Base-by-base conservation (phyloP, 2,797 vertebrate genomes). In the Echeneis naucrates region DNA sequence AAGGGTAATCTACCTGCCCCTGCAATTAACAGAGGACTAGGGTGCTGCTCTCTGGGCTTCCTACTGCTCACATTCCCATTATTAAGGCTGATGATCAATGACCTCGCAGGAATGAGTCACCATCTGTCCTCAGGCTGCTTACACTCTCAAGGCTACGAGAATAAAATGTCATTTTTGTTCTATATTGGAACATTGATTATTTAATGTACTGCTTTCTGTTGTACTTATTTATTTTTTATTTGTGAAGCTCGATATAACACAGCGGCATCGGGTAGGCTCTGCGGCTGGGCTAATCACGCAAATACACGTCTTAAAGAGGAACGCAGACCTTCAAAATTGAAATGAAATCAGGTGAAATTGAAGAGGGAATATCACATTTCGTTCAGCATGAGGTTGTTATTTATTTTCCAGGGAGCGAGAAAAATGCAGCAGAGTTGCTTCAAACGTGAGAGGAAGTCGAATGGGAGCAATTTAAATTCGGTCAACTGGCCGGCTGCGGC, bases 1-100 rank as follows among this genome's bases (percentile, higher is more conserved):
- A 80, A 88, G 88, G 92, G 84, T 92, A 90, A 89, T 92, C 79
- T 90, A 87, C 78, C 85, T 92, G 92, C 87, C 85, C 91, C 90
- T 63, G 89, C 88, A 93, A 93, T 94, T 94, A 93, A 91, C 85
- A 68, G 81, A 87, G 84, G 89, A 83, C 82, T 79, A 75, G 80
- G 87, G 85, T 77, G 88, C 73, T 74, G 78, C 85, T 82, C 85
- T 79, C 85, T 70, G 27, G 78, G 86, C 82, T 75, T 86, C 82
- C 84, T 69, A 60, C 63, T 78, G 82, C 84, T 87, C 78, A 81
- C 80, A 51, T 79, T 73, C 86, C 88, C 81, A 81, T 77, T 58
- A 68, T 76, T 73, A 70, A 82, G 75, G 74, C 86, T 89, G 87
- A 89, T 92, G 91, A 93, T 90, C 88, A 84, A 81, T 89, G 91